phyloP scores from a whole-genome alignment of 2,113 vertebrate genomes.

The Aptenodytes forsteri region DNA sequence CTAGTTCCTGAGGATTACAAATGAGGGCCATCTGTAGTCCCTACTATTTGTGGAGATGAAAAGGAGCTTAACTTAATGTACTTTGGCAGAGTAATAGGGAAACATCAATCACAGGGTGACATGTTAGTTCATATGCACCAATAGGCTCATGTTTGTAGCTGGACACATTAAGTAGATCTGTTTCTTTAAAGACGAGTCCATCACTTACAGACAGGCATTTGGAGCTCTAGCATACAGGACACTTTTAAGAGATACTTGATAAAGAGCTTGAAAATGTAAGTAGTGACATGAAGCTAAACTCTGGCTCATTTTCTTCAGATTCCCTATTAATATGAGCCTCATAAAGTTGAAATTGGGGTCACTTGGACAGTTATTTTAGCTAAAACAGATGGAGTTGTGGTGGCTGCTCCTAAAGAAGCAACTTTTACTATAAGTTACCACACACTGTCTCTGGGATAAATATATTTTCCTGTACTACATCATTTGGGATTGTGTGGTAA shows the following conservation, averaged over 20 bases:
- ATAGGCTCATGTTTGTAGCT: conserved; percentile 70
- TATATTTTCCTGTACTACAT: conserved; percentile 10
- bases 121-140: conserved; percentile 71
- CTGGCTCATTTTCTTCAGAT: conserved; percentile 64
- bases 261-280: conserved; percentile 69
- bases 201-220: conserved; percentile 59
- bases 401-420: conserved; percentile 54
- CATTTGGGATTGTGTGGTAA: neutral
- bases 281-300: conserved; percentile 66
- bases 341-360: conserved; percentile 72
- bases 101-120: conserved; percentile 75
- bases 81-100: conserved; percentile 77
- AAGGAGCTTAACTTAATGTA: conserved; percentile 75
- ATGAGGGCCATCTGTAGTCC: conserved; percentile 74
- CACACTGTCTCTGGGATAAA: conserved; percentile 30
- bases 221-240: conserved; percentile 58
- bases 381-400: conserved; percentile 65
- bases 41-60: conserved; percentile 74
- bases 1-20: conserved; percentile 62
- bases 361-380: conserved; percentile 66
- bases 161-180: conserved; percentile 67
- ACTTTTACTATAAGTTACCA: conserved; percentile 27
- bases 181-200: conserved; percentile 64
- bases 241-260: conserved; percentile 69
- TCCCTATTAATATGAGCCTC: conserved; percentile 61